A percentile compares a stretch with the other conserved stretches of the same genome.
Evolutionary conservation across 2,797 vertebrate genomes (phyloP).

Genomic region (Syndactyla subalaris): DNA sequence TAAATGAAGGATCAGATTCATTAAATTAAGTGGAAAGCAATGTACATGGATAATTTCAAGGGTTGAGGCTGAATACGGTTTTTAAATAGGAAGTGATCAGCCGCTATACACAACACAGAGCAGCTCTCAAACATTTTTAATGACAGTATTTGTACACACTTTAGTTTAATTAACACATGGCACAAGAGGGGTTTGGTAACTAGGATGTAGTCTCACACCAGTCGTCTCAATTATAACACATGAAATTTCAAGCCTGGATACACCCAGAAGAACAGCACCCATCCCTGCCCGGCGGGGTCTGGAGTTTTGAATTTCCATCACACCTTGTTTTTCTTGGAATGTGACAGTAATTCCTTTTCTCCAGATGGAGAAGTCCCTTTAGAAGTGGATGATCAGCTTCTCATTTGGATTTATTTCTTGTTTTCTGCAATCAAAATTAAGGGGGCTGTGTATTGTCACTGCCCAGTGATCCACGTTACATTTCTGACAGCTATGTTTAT

Average conservation of each 20-base stretch:
- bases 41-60: conserved; percentile 65
- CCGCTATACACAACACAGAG: conserved; percentile 38
- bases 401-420: conserved; percentile 43
- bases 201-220: conserved; percentile 59
- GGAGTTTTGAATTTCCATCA: background rate
- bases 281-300: background rate
- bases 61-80: conserved; percentile 36
- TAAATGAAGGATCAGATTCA: conserved; percentile 67
- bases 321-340: conserved; percentile 10
- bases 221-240: conserved; percentile 25
- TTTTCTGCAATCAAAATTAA: conserved; percentile 31
- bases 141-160: conserved; percentile 64
- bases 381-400: conserved; percentile 7
- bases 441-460: background rate
- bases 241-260: conserved; percentile 13
- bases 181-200: conserved; percentile 47
- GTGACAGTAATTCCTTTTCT: background rate
- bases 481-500: conserved; percentile 56
- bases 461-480: background rate
- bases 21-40: conserved; percentile 69
- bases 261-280: background rate
- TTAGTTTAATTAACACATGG: conserved; percentile 67
- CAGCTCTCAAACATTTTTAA: conserved; percentile 63
- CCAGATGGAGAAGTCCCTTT: conserved; percentile 36
- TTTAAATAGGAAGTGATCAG: conserved; percentile 67